Evolutionary conservation across 2,797 vertebrate genomes (phyloP), one percentile per base, ranked within the genome.

Genomic region (Melanotaenia nigrans): DNA sequence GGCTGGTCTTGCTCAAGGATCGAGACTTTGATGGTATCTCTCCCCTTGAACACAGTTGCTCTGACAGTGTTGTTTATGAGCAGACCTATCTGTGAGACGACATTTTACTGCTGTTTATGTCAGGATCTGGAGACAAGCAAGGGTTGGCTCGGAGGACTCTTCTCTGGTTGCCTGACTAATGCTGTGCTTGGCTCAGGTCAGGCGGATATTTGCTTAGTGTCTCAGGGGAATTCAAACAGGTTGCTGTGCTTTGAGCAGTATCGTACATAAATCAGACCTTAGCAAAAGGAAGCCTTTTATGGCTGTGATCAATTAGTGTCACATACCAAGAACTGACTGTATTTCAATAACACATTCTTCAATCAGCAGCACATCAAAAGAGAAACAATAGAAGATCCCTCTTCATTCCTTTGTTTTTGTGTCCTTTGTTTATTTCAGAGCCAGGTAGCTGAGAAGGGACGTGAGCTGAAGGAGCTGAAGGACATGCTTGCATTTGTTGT

Each of bases 401-500:
- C 28, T 35, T 76, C 12, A 65, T 64, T 53, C n/a, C 14, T 65
- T 3, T 71, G 11, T 65, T 59, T 56, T 58, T 74, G 32, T 81
- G 40, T 83, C 40, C 36, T 79, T 38, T 80, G 25, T 80, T 60
- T 75, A 60, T 3, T 85, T 40, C 75, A 99, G 98, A 94, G 97
- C 90, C 97, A 97, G 71, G 92, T 97, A 78, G 95, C 95, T 4
- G 96, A 97, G 91, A 99, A 97, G 77, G 96, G 97, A 51, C 94
- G 96, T 57, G 95, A 95, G 90, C 94, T 98, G 92, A 96, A 94
- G 85, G 95, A 95, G 22, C 89, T 98, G 82, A 95, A 94, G 89
- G 95, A 95, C 72, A 95, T 93, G 77, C 81, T 98, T 62, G 94
- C 95, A 32, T 90, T 90, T 5, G 85, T 97, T 61, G 87, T 89